These are phyloP conservation scores for Corynorhinus townsendii DNA, from an alignment of 2,113 vertebrate genomes.

Conservation along the genomic window DNA sequence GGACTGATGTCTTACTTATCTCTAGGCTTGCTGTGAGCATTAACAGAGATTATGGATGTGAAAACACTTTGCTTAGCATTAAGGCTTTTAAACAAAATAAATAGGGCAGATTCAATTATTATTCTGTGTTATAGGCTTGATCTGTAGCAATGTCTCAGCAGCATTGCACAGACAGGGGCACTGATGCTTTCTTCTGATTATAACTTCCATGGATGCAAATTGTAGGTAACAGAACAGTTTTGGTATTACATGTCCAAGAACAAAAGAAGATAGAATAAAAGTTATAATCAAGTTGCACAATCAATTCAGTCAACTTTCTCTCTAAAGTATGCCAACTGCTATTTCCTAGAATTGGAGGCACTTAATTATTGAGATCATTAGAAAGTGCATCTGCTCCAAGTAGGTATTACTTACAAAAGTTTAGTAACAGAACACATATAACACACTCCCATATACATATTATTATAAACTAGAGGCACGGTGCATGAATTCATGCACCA, in stretches of 20 bases:
- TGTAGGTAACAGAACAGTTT: neutral
- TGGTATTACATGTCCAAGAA: slow-evolving; percentile 5
- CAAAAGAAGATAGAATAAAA: neutral
- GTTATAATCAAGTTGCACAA: neutral
- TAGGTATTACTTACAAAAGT: neutral
- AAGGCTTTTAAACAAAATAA: slow-evolving; percentile 32
- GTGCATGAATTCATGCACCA: too few relatives aligned
- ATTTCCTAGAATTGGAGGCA: neutral
- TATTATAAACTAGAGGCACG: neutral
- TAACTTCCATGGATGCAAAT: slow-evolving; percentile 8
- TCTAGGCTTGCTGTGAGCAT: neutral
- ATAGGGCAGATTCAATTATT: neutral
- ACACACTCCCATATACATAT: neutral
- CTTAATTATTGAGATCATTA: neutral
- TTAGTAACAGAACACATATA: neutral
- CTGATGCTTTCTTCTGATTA: neutral
- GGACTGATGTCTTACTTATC: neutral
- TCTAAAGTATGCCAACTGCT: neutral
- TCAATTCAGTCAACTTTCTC: neutral
- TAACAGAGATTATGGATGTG: neutral
- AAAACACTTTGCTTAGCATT: neutral
- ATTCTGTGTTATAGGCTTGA: neutral
- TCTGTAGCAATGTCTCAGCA: neutral
- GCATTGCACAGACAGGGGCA: neutral
- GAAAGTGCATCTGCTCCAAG: neutral